Evolutionary conservation across 2,113 vertebrate species (phyloP), one percentile per base, ranked within the genome.

Genomic region (Lethenteron reissneri): DNA sequence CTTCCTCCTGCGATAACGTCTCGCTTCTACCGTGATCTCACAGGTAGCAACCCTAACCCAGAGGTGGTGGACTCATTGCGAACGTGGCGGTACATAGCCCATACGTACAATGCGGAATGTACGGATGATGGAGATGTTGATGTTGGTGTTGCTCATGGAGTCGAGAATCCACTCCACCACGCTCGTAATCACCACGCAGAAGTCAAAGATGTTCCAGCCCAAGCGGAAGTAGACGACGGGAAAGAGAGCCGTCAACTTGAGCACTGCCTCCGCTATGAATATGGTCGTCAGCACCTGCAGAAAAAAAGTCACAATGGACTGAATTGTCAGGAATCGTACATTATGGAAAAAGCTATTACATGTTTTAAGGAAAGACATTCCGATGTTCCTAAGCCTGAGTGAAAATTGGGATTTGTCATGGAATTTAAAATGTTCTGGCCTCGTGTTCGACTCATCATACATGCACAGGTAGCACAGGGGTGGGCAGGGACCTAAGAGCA

Each of bases 141-240:
- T 58, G 58, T 58, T 70, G 19, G 64, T 69, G 57, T 71, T 59
- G 71, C 71, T 71, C 57, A 70, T 56, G 59, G 73, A 60, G 69
- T 70, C 62, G n/a, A 73, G 73, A 15, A 57, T 21, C 73, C 73
- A 73, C 17, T 73, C 73, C 41, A 73, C 56, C 17, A 69, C 70
- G 56, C 57, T 73, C 69, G 71, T 70, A 56, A 73, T 58, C 70
- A 73, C 73, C 70, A 73, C 71, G 10, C 70, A 60, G 70, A 73
- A 73, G 58, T 73, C 73, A 71, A 73, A 73, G 14, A 70, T 60
- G 71, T 73, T 73, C 73, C 73, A 73, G 58, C 73, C 73, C 59
- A 71, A 71, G 21, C 17, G 58, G 9, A 73, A 7, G 58, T 73
- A 73, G 12, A 70, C 56, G 12, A 71, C 5, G 12, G 69, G 70